phyloP scores from a whole-genome alignment of 2,888 invertebrate species.

The Isoperla grammatica region DNA sequence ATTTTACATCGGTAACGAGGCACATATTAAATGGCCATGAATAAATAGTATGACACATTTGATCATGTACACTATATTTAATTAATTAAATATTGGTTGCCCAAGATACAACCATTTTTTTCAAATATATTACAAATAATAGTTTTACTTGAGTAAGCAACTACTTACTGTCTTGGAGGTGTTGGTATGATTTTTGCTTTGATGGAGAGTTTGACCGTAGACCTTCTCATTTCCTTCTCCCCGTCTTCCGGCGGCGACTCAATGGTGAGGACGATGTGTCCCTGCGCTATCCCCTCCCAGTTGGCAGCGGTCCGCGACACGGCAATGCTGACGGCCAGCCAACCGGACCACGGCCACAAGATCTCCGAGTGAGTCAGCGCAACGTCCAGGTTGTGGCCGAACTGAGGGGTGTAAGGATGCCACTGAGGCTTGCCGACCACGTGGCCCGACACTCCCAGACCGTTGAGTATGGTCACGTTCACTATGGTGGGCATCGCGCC shows the following conservation, averaged over 20 bases:
- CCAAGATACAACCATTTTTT: no score
- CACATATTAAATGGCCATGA: no score
- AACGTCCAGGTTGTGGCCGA: slow-evolving; percentile 73
- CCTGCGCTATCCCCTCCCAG: slow-evolving; percentile 74
- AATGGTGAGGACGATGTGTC: slow-evolving; percentile 74
- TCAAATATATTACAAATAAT: no score
- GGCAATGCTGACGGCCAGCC: slow-evolving; percentile 75
- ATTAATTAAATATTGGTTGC: no score
- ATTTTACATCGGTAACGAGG: no score
- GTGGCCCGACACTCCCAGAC: slow-evolving; percentile 82
- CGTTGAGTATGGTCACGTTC: slow-evolving; percentile 92
- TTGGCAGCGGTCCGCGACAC: slow-evolving; percentile 58
- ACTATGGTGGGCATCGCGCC: slow-evolving; percentile 82
- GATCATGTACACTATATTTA: no score
- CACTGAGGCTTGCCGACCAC: slow-evolving; percentile 68
- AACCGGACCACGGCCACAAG: slow-evolving; percentile 97
- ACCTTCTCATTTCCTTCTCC: slow-evolving; percentile 52
- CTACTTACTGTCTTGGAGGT: slow-evolving; percentile 68
- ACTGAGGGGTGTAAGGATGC: slow-evolving; percentile 81
- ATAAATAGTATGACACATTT: no score
- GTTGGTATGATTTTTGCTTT: slow-evolving; percentile 86
- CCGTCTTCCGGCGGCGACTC: slow-evolving; percentile 64
- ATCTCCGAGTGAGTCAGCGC: slow-evolving; percentile 65
- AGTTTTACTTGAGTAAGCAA: no score
- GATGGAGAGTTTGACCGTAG: slow-evolving; percentile 57